phyloP scores from a whole-genome alignment of 2,888 invertebrate genomes.

The Leptinotarsa juncta region DNA sequence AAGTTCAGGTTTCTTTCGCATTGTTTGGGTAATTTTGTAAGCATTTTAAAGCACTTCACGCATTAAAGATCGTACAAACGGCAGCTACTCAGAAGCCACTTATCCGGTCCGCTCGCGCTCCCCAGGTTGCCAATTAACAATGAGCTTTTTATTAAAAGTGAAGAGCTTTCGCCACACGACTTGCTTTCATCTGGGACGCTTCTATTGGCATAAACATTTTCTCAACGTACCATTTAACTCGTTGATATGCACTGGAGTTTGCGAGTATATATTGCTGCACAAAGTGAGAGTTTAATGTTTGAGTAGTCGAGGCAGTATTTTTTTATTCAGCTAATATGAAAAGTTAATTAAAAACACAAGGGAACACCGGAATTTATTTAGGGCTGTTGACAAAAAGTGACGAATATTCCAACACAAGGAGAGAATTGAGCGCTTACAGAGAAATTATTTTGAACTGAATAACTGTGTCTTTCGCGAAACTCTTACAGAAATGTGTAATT shows the following conservation, averaged over 20 bases:
- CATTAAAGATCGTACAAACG: slow-evolving; percentile 36
- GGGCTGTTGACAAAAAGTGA: too few species aligned
- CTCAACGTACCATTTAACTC: slow-evolving; percentile 26
- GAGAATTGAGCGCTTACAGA: too few species aligned
- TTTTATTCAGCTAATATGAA: not conserved
- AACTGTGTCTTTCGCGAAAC: too few species aligned
- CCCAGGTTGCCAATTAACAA: slow-evolving; percentile 53
- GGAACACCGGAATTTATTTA: too few species aligned
- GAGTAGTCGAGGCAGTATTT: not conserved
- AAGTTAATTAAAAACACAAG: too few species aligned
- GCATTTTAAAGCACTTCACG: slow-evolving; percentile 47
- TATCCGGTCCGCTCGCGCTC: slow-evolving; percentile 33
- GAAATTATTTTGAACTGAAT: too few species aligned
- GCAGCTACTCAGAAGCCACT: slow-evolving; percentile 44
- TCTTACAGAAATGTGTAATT: too few species aligned
- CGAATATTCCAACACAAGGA: too few species aligned
- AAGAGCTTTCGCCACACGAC: slow-evolving; percentile 43
- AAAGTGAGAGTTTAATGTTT: not conserved
- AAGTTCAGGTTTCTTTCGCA: slow-evolving; percentile 26
- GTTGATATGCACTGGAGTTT: slow-evolving; percentile 19
- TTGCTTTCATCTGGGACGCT: slow-evolving; percentile 35
- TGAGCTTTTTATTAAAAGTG: slow-evolving; percentile 49
- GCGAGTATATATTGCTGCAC: not conserved
- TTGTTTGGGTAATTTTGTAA: slow-evolving; percentile 37
- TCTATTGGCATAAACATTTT: slow-evolving; percentile 26